phyloP scores from a whole-genome alignment of 2,113 vertebrate species.

The Ptilonorhynchus violaceus region DNA sequence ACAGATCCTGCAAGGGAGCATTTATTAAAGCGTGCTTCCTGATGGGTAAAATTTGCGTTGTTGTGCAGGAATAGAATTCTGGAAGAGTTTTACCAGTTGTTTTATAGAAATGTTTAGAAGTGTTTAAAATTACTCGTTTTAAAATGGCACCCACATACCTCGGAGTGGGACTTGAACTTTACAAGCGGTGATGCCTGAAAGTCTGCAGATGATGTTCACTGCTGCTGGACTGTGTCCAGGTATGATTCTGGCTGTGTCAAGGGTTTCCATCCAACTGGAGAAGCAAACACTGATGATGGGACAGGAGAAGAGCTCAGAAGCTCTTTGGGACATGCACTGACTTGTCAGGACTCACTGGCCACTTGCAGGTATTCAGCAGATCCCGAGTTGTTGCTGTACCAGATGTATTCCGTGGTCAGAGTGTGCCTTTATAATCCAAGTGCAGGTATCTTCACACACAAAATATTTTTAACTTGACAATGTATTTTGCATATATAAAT shows the following conservation, averaged over 20 bases:
- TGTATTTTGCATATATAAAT: not conserved
- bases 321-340: not conserved
- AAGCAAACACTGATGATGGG: not conserved
- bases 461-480: not conserved
- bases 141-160: not conserved
- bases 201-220: not conserved
- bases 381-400: not conserved
- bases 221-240: not conserved
- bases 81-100: not conserved
- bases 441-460: not conserved
- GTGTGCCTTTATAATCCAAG: not conserved
- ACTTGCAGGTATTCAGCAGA: not conserved
- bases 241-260: not conserved
- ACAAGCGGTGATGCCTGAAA: not conserved
- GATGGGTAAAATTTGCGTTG: not conserved
- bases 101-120: not conserved
- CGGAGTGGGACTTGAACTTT: not conserved
- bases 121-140: not conserved
- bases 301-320: not conserved
- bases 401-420: not conserved
- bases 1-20: not conserved
- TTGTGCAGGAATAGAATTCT: not conserved
- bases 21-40: not conserved
- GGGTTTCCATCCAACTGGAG: not conserved
- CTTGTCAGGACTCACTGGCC: not conserved